Evolutionary conservation across 2,113 vertebrate genomes (phyloP).

Genomic region (pig (Sus scrofa)): DNA sequence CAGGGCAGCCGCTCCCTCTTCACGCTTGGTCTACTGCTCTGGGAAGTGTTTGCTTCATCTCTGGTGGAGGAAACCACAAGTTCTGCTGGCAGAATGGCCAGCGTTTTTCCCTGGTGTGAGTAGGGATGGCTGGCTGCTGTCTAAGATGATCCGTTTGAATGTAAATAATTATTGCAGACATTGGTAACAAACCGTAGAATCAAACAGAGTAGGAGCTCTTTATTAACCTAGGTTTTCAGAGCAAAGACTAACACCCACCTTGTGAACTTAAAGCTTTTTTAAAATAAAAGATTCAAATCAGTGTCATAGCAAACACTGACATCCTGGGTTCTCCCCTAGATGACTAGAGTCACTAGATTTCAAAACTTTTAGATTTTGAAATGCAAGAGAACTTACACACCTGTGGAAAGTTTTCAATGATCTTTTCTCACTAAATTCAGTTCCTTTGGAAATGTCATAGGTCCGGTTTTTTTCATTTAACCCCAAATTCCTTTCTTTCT

Average conservation of each 20-base stretch:
- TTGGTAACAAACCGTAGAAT: neutral
- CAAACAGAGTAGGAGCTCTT: neutral
- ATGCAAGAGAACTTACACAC: constrained; percentile 24
- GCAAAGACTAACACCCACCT: neutral
- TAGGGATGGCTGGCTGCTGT: neutral
- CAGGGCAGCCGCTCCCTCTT: neutral
- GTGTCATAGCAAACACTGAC: constrained; percentile 33
- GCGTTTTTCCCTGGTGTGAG: fast-evolving
- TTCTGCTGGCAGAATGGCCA: fast-evolving
- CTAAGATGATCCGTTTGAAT: neutral
- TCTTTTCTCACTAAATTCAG: constrained; percentile 15
- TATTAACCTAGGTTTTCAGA: neutral
- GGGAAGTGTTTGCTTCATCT: neutral
- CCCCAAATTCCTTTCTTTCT: neutral
- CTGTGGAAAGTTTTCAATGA: constrained; percentile 56
- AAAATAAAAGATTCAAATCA: neutral
- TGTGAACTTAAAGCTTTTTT: neutral
- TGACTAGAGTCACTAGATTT: constrained; percentile 74
- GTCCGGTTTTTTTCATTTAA: neutral
- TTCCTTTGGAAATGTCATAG: constrained; percentile 51
- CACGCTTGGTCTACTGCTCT: neutral
- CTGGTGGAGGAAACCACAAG: neutral
- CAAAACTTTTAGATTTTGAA: constrained; percentile 60
- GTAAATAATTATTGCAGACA: neutral
- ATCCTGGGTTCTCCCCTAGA: constrained; percentile 52